Conservation (phyloP, 2,797 vertebrate genomes). For the Enteromius afrohamiltoni region DNA sequence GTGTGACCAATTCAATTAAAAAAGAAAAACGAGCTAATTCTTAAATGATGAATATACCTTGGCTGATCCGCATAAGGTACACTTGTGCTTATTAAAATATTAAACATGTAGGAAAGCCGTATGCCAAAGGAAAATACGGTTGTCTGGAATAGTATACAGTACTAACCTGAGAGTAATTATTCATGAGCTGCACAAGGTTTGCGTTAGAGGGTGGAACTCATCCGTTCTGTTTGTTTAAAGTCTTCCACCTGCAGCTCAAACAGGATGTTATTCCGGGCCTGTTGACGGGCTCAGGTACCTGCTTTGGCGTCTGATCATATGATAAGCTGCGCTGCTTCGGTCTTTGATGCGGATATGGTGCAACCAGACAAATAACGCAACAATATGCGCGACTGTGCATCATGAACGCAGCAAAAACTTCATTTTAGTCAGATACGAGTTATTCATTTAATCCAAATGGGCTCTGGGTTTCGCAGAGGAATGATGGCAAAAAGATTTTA, state of each 20-base stretch:
- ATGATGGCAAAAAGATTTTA: slow-evolving; percentile 31
- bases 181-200: slow-evolving; percentile 1
- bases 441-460: neutral
- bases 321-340: neutral
- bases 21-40: neutral
- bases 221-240: slow-evolving; percentile 70
- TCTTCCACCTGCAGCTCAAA: slow-evolving; percentile 59
- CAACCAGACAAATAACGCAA: slow-evolving; percentile 20
- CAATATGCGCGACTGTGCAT: neutral
- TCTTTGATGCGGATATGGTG: neutral
- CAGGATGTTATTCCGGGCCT: slow-evolving; percentile 76
- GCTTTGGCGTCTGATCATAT: slow-evolving; percentile 3
- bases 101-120: neutral
- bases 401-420: slow-evolving; percentile 2
- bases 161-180: neutral
- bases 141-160: neutral
- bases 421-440: neutral
- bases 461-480: neutral
- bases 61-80: too few relatives aligned
- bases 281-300: neutral
- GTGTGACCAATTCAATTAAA: neutral
- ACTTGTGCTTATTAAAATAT: neutral
- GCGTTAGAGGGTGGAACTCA: slow-evolving; percentile 64
- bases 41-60: neutral
- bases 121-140: too few relatives aligned